phyloP scores from a whole-genome alignment of 2,888 invertebrate genomes.

The Glomeris marginata region DNA sequence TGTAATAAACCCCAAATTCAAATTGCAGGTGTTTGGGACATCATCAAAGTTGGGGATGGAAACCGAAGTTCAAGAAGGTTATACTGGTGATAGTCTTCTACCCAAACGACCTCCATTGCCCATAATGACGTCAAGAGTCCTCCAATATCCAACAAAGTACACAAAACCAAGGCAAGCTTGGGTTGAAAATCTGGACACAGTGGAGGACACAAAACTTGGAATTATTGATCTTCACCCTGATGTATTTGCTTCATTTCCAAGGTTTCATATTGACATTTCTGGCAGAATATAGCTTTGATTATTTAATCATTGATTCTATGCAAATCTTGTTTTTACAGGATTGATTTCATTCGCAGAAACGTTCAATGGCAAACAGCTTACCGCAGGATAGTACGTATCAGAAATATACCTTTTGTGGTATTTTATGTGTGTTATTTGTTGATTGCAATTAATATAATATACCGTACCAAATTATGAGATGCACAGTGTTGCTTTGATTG shows the following conservation, averaged over 20 bases:
- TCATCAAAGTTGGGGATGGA: too few species aligned
- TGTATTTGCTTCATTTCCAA: conserved; percentile 64
- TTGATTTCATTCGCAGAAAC: conserved; percentile 76
- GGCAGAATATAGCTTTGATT: neutral
- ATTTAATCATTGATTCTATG: conserved; percentile 5
- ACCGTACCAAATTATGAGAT: too few species aligned
- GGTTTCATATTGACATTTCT: conserved; percentile 30
- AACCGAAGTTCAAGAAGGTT: too few species aligned
- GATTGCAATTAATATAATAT: neutral
- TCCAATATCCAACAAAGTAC: conserved; percentile 28
- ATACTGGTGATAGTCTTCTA: too few species aligned
- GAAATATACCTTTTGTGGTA: too few species aligned
- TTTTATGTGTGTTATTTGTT: too few species aligned
- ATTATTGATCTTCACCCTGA: conserved; percentile 78
- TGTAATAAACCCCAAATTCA: too few species aligned
- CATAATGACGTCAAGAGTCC: conserved; percentile 27
- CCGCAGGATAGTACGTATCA: conserved; percentile 48
- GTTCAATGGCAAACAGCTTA: conserved; percentile 71
- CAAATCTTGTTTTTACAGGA: conserved; percentile 23
- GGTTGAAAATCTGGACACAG: conserved; percentile 66
- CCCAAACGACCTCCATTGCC: conserved; percentile 25
- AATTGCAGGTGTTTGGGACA: too few species aligned
- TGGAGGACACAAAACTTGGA: conserved; percentile 62
- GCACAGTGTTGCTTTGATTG: too few species aligned
- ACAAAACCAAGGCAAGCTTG: conserved; percentile 59